phyloP scores from a whole-genome alignment of 2,113 vertebrate species.

The Microtus ochrogaster region DNA sequence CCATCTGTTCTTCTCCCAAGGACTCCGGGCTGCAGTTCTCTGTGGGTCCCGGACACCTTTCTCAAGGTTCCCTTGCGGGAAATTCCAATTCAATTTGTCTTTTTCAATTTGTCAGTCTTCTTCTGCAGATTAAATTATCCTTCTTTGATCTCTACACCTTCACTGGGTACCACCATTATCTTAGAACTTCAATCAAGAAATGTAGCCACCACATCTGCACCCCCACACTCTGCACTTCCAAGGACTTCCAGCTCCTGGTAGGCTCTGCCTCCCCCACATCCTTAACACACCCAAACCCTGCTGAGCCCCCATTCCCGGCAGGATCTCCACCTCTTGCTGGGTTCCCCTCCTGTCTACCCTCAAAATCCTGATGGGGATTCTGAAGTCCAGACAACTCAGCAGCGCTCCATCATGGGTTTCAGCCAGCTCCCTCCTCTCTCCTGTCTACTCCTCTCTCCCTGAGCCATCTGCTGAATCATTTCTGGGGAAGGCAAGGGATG shows the following conservation, averaged over 20 bases:
- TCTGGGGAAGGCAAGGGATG: not conserved
- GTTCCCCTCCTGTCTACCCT: not conserved
- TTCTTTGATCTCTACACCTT: slow-evolving; percentile 10
- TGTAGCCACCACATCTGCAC: not conserved
- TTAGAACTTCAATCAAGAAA: not conserved
- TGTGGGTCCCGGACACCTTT: not conserved
- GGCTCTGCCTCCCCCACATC: not conserved
- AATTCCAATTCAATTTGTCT: slow-evolving; percentile 74
- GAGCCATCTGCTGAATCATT: not conserved
- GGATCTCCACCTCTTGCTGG: not conserved
- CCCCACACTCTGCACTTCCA: not conserved
- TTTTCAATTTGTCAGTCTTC: slow-evolving; percentile 66
- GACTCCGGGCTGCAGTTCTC: not conserved
- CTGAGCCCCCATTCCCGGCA: not conserved
- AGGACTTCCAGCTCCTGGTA: not conserved
- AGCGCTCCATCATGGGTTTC: not conserved
- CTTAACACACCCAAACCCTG: rapidly evolving
- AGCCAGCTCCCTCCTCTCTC: not conserved
- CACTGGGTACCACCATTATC: not conserved
- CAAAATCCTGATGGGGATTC: not conserved
- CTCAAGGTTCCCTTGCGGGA: slow-evolving; percentile 38
- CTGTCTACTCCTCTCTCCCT: not conserved
- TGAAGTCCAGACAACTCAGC: not conserved
- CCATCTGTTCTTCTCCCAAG: slow-evolving; percentile 45
- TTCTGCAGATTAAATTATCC: slow-evolving; percentile 62